phyloP scores from a whole-genome alignment of 2,888 invertebrate species.

The Drosophila parthenogenetica region DNA sequence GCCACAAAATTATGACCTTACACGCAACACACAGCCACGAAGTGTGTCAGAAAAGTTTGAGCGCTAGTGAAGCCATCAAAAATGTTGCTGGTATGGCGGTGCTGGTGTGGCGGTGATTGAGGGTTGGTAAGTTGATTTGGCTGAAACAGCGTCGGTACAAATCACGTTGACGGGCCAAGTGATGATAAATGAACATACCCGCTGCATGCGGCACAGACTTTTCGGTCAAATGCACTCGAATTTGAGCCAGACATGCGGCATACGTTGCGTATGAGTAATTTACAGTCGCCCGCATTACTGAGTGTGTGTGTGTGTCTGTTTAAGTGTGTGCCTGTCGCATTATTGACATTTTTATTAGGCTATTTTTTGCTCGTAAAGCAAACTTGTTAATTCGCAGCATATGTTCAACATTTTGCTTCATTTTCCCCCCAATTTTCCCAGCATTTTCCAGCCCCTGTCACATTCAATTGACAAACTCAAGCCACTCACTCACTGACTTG shows the following conservation, averaged over 20 bases:
- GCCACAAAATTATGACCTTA: conserved; percentile 61
- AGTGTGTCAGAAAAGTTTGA: conserved; percentile 18
- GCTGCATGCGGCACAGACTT: conserved; percentile 56
- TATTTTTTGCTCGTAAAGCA: conserved; percentile 56
- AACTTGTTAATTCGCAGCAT: conserved; percentile 72
- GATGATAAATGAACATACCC: conserved; percentile 69
- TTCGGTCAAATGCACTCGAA: conserved; percentile 65
- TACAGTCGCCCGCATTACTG: conserved; percentile 19
- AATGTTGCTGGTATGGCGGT: conserved; percentile 2
- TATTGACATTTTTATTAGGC: conserved; percentile 74
- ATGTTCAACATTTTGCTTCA: conserved; percentile 32
- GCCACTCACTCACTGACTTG: conserved; percentile 11
- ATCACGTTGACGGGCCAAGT: conserved; percentile 68
- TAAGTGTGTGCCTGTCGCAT: conserved; percentile 37
- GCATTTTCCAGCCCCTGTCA: neutral
- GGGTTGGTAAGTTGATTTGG: conserved; percentile 45
- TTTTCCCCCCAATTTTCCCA: neutral
- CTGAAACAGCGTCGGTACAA: conserved; percentile 54
- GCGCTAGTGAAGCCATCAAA: conserved; percentile 43
- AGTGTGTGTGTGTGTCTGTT: conserved; percentile 5
- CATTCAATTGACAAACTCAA: conserved; percentile 8
- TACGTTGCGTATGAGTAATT: conserved; percentile 70
- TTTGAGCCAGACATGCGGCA: conserved; percentile 33
- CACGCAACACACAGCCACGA: conserved; percentile 57
- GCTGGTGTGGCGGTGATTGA: too few relatives aligned